Base-by-base conservation (phyloP, 2,113 vertebrate genomes). In the Phrynosoma blainvillii region DNA sequence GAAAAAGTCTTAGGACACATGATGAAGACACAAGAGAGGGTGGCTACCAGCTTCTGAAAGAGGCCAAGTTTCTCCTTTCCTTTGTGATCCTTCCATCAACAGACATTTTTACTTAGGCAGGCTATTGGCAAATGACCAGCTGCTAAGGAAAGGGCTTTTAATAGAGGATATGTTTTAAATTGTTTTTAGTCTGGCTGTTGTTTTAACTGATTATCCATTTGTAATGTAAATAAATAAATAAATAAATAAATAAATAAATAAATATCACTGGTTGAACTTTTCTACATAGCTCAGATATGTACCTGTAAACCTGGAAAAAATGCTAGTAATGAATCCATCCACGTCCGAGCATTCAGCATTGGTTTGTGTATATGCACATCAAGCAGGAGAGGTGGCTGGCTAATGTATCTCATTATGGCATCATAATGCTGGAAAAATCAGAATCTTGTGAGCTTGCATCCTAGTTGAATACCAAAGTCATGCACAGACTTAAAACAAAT, bases 371-470 rank as follows among this genome's bases (percentile, higher is more conserved):
- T 99, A 82, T 99, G 98, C 76, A 99, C 98, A 71, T 99, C 98
- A 23, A 99, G 97, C 18, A 99, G 97, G 83, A 99, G 97, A 36
- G 99, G 99, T 0, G 99, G 98, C 93, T 99, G 99, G 91, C 98
- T 99, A 79, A 99, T 99, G 90, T 99, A 99, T 87, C 99, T 98
- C 99, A 99, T 99, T 91, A 99, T 99, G 91, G 99, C 99, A 90
- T 99, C 98, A 0, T 99, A 99, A 95, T 99, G 99, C 99, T 99
- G 92, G 81, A 92, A 92, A 94, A 92, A 89, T 18, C 36, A 93
- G 74, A 79, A 87, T 76, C 86, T 30, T 3, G 62, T 9, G 3
- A 92, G 75, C 16, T 86, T 25, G 25, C 27, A 7, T 36, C 20
- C 79, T 14, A 18, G 52, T 1, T 54, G 42, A 66, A 84, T 27